These are phyloP conservation scores for Danaus plexippus DNA, from an alignment of 1,140 invertebrate genomes.

Conservation along the genomic window DNA sequence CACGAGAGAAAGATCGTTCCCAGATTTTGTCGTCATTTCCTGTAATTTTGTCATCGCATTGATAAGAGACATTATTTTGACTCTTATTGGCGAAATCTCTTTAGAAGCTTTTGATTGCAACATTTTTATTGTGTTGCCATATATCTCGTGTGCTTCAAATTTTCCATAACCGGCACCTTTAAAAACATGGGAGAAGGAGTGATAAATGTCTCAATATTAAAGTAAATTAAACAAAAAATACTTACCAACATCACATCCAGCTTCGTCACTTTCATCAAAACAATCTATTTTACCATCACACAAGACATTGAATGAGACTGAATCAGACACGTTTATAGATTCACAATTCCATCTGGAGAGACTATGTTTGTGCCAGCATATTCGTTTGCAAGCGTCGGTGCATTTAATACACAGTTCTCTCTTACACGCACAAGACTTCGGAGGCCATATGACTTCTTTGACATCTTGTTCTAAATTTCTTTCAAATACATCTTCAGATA, in stretches of 20 bases:
- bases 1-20: conserved; percentile 20
- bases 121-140: conserved; percentile 24
- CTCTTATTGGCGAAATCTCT: conserved; percentile 11
- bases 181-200: background rate
- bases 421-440: conserved; percentile 34
- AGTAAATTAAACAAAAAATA: background rate
- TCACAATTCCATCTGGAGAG: conserved; percentile 41
- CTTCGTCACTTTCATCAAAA: conserved; percentile 51
- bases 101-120: conserved; percentile 28
- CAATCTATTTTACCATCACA: conserved; percentile 61
- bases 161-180: conserved; percentile 23
- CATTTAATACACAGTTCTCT: conserved; percentile 34
- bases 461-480: conserved; percentile 17
- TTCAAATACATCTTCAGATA: conserved; percentile 20
- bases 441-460: conserved; percentile 18
- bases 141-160: conserved; percentile 34
- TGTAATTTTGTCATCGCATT: conserved; percentile 23
- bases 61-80: conserved; percentile 6
- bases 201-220: too few species aligned
- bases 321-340: conserved; percentile 25
- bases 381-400: conserved; percentile 29
- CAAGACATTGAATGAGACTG: conserved; percentile 32
- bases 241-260: conserved; percentile 34
- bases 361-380: conserved; percentile 43
- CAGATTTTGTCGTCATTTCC: conserved; percentile 5